Base-by-base conservation (phyloP, 1,140 invertebrate species). In the Tigriopus japonicus region DNA sequence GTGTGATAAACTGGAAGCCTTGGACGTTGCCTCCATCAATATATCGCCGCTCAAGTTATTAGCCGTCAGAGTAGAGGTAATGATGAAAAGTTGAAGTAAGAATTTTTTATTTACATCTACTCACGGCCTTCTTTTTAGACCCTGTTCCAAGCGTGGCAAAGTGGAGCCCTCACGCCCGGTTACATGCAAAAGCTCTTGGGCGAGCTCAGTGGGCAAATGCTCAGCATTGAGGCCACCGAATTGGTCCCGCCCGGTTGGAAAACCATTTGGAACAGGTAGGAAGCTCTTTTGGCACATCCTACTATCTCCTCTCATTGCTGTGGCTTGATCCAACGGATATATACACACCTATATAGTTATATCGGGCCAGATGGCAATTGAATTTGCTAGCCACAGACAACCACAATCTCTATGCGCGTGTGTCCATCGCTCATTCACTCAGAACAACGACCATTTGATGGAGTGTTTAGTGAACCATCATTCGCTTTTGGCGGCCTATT, bases 191-290 rank as follows among this genome's bases (percentile, higher is more conserved):
- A 17, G 40, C 17, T 41, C 14, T 41, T 58, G n/a, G 15, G 13
- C 21, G 41, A 58, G 23, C 35, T 58, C 28, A 41, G 13, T 7
- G 35, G 17, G n/a, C 21, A 41, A 41, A 58, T 58, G 55, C 17
- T 23, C 14, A 17, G 9, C 17, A 58, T 58, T 6, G 55, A 58
- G 15, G 42, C 17, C 42, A 15, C 15, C 6, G 55, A 58, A 10
- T 6, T 58, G n/a, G 28, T 41, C 6, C 55, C 55, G 2, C 55
- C 55, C 17, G 55, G 55, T 41, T 58, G 55, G 55, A 58, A 42
- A 58, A 42, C 42, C 13, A 15, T 40, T 17, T 58, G 55, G 55
- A 41, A 58, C 55, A 58, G 55, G 55, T 58, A 58, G 28, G 55
- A 40, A 41, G 3, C 14, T 19, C 52, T 54, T 24, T 54, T 35